Evolutionary conservation across 2,797 vertebrate species (phyloP).

Genomic region (Schizopygopsis malacanthus): DNA sequence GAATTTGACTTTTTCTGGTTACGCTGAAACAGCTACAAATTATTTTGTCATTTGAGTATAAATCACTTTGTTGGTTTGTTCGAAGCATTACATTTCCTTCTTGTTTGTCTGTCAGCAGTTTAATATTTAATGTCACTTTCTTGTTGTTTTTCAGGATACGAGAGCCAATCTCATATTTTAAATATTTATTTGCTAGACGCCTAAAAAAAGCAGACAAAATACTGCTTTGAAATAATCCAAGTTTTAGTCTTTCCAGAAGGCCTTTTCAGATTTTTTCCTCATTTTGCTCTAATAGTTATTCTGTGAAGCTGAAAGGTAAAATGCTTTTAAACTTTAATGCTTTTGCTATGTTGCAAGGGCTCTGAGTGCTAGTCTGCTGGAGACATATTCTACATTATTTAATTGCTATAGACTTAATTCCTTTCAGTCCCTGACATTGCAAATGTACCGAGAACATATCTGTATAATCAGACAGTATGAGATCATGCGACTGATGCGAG

Average conservation of each 20-base stretch:
- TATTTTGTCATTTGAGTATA: background rate
- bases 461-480: conserved; percentile 23
- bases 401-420: conserved; percentile 30
- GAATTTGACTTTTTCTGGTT: background rate
- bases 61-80: background rate
- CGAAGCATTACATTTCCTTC: background rate
- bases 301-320: conserved; percentile 26
- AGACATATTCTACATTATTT: conserved; percentile 14
- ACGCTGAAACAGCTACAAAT: background rate
- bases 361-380: conserved; percentile 7
- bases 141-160: conserved; percentile 1
- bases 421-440: background rate
- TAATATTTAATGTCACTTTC: conserved; percentile 24
- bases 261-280: background rate
- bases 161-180: conserved; percentile 11
- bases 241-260: conserved; percentile 4
- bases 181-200: background rate
- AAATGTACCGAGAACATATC: background rate
- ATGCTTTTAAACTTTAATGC: conserved; percentile 36
- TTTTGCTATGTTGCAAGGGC: conserved; percentile 28
- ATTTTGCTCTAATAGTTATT: conserved; percentile 27
- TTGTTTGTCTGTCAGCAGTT: conserved; percentile 20
- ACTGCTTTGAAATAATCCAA: conserved; percentile 7
- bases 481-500: background rate
- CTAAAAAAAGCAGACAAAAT: background rate